Evolutionary conservation across 1,140 invertebrate species (phyloP).

Genomic region (Piezodorus guildinii): DNA sequence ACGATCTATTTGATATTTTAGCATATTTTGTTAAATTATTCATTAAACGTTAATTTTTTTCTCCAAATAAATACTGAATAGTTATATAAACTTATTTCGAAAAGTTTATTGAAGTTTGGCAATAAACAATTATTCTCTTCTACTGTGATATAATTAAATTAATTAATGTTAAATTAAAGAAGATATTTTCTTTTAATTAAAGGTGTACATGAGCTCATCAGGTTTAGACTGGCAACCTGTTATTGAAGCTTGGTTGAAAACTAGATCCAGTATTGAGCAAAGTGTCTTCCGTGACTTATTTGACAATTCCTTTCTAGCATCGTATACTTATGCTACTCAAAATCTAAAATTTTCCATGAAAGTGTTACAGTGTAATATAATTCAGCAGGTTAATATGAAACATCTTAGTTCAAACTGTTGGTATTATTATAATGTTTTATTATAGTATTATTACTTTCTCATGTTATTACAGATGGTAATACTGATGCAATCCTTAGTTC

Average conservation of each 20-base stretch:
- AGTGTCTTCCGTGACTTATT: constrained; percentile 68
- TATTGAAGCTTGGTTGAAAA: constrained; percentile 71
- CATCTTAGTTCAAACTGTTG: not conserved
- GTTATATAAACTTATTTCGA: not conserved
- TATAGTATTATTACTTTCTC: not conserved
- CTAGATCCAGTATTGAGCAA: constrained; percentile 54
- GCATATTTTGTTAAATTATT: too few species aligned
- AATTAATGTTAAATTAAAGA: too few species aligned
- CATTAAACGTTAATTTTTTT: too few species aligned
- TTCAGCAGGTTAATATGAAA: constrained; percentile 43
- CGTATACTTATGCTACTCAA: constrained; percentile 74
- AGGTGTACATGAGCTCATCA: constrained; percentile 89
- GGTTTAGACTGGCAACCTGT: constrained; percentile 83
- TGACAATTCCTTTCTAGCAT: constrained; percentile 59
- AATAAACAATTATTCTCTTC: too few species aligned
- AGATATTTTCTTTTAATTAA: constrained; percentile 11
- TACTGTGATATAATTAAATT: too few species aligned
- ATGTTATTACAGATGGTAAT: constrained; percentile 51
- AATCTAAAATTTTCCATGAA: constrained; percentile 72
- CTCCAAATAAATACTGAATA: too few species aligned
- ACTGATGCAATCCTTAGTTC: constrained; percentile 76
- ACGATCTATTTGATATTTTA: too few species aligned
- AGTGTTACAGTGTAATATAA: constrained; percentile 82
- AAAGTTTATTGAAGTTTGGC: not conserved
- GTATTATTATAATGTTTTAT: not conserved